phyloP scores from a whole-genome alignment of 2,888 invertebrate species.

The Drosophila atroscutellata region DNA sequence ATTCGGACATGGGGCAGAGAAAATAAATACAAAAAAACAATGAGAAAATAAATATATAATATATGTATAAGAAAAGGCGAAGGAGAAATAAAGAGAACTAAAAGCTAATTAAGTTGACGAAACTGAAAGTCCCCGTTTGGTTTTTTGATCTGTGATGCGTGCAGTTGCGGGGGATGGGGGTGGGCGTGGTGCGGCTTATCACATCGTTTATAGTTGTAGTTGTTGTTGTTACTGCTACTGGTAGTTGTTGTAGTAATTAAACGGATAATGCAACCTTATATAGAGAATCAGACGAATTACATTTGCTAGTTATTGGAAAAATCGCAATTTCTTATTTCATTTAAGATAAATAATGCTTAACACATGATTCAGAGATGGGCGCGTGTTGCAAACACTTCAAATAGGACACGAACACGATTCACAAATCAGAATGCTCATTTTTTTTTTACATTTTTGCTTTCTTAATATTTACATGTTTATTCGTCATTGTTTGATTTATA shows the following conservation, averaged over 20 bases:
- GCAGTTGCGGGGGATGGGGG: conserved; percentile 6
- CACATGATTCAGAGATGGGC: conserved; percentile 10
- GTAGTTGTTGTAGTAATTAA: conserved; percentile 84
- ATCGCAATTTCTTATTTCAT: conserved; percentile 15
- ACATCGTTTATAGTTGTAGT: conserved; percentile 33
- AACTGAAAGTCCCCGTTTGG: conserved; percentile 6
- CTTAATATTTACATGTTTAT: background rate
- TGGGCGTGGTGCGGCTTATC: conserved; percentile 36
- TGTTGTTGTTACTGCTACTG: conserved; percentile 28
- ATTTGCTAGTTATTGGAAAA: conserved; percentile 54
- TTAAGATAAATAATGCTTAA: conserved; percentile 19
- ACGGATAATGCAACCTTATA: conserved; percentile 84
- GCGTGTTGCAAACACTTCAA: background rate
- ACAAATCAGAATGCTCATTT: background rate
- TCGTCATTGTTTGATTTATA: background rate
- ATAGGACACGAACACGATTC: conserved; percentile 6
- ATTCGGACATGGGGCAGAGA: conserved; percentile 15
- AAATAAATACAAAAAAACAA: conserved; percentile 16
- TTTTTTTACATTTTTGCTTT: background rate
- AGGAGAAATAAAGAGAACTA: conserved; percentile 34
- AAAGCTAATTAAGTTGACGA: conserved; percentile 44
- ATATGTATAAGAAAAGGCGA: conserved; percentile 5
- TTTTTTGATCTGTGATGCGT: conserved; percentile 28
- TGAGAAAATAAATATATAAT: conserved; percentile 13
- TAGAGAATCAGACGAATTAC: conserved; percentile 71